Percentiles rank a stretch among this genome's conserved stretches.
phyloP scores from a whole-genome alignment of 2,797 vertebrate species.

The Gymnopithys bicolor region DNA sequence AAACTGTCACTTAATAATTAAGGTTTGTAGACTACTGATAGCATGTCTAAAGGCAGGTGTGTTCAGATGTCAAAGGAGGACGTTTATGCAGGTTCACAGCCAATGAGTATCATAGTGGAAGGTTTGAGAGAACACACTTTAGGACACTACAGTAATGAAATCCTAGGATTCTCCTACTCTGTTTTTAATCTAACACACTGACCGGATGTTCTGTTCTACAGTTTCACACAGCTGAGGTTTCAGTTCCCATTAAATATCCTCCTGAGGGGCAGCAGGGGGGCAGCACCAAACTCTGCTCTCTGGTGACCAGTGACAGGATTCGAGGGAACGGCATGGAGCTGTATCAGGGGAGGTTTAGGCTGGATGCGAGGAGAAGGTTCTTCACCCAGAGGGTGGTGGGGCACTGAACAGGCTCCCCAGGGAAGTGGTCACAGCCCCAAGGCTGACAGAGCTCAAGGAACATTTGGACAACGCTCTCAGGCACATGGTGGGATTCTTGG shows the following conservation, averaged over 20 bases:
- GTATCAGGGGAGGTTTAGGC: not conserved
- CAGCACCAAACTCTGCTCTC: not conserved
- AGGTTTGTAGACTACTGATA: conserved; percentile 57
- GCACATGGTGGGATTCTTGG: not conserved
- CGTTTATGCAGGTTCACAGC: conserved; percentile 57
- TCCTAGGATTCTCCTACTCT: conserved; percentile 25
- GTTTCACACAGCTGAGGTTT: conserved; percentile 74
- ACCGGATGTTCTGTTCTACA: conserved; percentile 72
- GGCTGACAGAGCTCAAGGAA: not conserved
- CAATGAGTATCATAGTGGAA: conserved; percentile 29
- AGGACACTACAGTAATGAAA: conserved; percentile 47
- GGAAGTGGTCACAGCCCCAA: not conserved
- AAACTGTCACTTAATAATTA: conserved; percentile 26
- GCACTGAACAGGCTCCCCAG: not conserved
- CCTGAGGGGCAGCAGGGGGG: not conserved
- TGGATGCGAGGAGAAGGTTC: not conserved
- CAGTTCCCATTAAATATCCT: conserved; percentile 57
- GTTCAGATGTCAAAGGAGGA: conserved; percentile 61
- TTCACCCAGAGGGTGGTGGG: not conserved
- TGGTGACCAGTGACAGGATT: conserved; percentile 34
- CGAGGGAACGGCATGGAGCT: not conserved
- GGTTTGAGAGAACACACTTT: conserved; percentile 54
- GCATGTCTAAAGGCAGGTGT: conserved; percentile 60
- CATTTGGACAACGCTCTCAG: conserved; percentile 13
- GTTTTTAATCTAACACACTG: conserved; percentile 69